phyloP scores from a whole-genome alignment of 2,888 invertebrate genomes.

The Smittia sp. region DNA sequence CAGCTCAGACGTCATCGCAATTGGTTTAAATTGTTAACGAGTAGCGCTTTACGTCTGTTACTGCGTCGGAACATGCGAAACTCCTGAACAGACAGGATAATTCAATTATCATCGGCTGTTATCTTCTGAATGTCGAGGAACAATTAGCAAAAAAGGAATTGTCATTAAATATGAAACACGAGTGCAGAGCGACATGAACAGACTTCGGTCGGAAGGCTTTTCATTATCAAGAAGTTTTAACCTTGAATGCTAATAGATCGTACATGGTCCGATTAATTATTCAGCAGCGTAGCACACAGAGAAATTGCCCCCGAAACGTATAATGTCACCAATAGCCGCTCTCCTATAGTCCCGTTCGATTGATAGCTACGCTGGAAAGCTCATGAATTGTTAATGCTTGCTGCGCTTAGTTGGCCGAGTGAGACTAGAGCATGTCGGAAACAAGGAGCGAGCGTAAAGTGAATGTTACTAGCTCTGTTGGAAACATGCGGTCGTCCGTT shows the following conservation, averaged over 20 bases:
- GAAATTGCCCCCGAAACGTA: background rate
- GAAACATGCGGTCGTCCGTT: background rate
- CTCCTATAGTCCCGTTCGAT: background rate
- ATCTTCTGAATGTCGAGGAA: background rate
- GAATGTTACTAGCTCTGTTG: background rate
- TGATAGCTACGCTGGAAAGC: background rate
- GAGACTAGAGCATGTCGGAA: background rate
- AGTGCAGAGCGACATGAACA: conserved; percentile 12
- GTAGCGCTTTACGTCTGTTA: too few species aligned
- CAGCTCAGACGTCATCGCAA: too few species aligned
- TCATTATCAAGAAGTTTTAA: background rate
- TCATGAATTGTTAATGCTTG: background rate
- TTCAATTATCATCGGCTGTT: background rate
- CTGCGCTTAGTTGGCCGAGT: background rate
- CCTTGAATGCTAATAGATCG: background rate
- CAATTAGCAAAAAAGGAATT: background rate
- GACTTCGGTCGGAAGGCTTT: too few species aligned
- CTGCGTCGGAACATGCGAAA: too few species aligned
- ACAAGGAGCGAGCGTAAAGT: background rate
- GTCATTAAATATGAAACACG: background rate
- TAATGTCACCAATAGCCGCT: background rate
- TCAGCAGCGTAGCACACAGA: background rate
- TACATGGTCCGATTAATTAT: background rate
- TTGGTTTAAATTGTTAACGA: too few species aligned
- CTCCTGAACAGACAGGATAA: background rate